Conservation (phyloP, 2,113 vertebrate genomes). For the Percina caprodes region DNA sequence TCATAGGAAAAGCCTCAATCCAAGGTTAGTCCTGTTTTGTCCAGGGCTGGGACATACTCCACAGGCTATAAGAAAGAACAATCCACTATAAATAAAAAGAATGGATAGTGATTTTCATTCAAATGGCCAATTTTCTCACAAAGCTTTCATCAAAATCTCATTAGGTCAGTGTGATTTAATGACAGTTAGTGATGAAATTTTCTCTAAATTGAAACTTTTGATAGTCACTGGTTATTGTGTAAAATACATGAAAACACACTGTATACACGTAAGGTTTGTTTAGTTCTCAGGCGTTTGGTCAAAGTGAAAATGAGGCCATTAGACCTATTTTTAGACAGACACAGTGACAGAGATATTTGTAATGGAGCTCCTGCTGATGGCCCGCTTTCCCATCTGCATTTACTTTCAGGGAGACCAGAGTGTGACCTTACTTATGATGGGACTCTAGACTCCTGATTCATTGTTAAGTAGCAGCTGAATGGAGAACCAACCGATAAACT, state of each 20-base stretch:
- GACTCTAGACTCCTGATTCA: background rate
- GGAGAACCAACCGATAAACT: conserved; percentile 90
- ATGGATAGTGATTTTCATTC: background rate
- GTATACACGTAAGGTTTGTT: conserved; percentile 13
- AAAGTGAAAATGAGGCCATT: conserved; percentile 66
- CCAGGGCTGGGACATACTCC: background rate
- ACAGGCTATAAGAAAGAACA: background rate
- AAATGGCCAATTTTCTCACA: background rate
- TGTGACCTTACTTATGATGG: conserved; percentile 24
- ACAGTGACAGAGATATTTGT: conserved; percentile 65
- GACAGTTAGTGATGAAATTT: background rate
- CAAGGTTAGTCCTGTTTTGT: background rate
- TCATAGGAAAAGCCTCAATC: background rate
- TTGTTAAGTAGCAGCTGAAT: conserved; percentile 2
- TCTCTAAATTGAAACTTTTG: background rate
- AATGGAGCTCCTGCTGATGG: conserved; percentile 40
- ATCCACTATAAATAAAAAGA: background rate
- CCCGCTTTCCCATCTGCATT: conserved; percentile 47
- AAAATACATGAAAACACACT: conserved; percentile 32
- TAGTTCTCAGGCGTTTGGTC: conserved; percentile 45
- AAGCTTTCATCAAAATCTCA: background rate
- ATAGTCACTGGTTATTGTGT: background rate
- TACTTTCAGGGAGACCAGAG: conserved; percentile 14
- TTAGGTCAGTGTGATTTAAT: conserved; percentile 6
- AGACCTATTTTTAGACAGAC: conserved; percentile 72